Percentiles rank a stretch among this genome's conserved stretches.
Conservation (phyloP, 2,113 vertebrate species). For the Mormyrus lacerda region DNA sequence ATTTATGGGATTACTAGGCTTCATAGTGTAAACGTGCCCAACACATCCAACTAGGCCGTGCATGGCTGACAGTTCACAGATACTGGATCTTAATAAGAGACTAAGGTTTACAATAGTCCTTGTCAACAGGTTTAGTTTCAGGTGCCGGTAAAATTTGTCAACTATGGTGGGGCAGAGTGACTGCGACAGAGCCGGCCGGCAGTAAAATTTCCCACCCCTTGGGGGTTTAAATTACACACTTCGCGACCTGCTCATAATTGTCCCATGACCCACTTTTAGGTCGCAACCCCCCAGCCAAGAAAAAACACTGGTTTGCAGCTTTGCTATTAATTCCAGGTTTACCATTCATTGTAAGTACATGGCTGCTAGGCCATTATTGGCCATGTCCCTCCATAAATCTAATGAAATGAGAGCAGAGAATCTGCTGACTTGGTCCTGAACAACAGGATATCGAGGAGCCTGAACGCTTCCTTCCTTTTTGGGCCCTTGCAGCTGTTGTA, state of each 20-base stretch:
- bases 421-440: neutral
- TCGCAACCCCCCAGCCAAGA: neutral
- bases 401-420: neutral
- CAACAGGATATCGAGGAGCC: neutral
- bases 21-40: neutral
- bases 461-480: neutral
- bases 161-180: neutral
- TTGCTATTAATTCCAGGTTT: neutral
- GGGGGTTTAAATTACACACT: neutral
- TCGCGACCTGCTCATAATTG: neutral
- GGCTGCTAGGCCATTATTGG: neutral
- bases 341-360: no score
- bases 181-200: no score
- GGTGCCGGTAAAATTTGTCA: neutral
- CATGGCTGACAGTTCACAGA: neutral
- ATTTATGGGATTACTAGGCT: neutral
- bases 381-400: neutral
- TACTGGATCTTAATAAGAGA: neutral
- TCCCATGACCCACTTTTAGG: neutral
- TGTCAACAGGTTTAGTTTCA: neutral
- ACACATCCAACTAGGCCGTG: neutral
- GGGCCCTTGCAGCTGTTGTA: neutral
- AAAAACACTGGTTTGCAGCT: neutral
- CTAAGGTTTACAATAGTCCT: neutral
- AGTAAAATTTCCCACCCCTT: neutral